Base-by-base conservation (phyloP, 2,888 invertebrate genomes). In the Lepas anatifera region DNA sequence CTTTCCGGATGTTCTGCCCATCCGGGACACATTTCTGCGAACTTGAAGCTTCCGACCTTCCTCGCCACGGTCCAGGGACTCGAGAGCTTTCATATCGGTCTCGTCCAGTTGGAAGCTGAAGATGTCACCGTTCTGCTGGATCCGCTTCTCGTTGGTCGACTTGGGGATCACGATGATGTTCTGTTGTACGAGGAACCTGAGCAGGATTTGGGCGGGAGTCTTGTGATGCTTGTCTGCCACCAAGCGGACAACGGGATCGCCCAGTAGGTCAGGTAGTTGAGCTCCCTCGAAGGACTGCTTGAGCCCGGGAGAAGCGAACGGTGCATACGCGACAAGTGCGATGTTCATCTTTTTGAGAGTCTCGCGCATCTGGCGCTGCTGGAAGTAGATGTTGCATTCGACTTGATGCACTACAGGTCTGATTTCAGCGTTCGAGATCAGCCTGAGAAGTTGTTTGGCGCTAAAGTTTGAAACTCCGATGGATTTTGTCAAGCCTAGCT, bases 381-480 rank as follows among this genome's bases (percentile, higher is more conserved):
- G 92, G 76, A 89, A 87, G 76, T 90, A 87, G 29, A 87, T 84
- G 76, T 93, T 90, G 39, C 89, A 81, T 78, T 94, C 93, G 69
- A 93, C 84, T 73, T 76, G 76, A 70, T 87, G 77, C 79, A 81
- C 82, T 68, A 87, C 84, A 52, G 88, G 91, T 72, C 84, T 85
- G 69, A 90, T 83, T 68, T 80, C 81, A 4, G 85, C 84, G 66
- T 82, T 83, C 37, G 84, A 81, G 52, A 87, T 77, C 70, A 94
- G 80, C 70, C 87, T 83, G 69, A 83, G 81, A 71, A 94, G 83
- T 81, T 95, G 95, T 32, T 83, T 81, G 41, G 81, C 81, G 78
- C 88, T 92, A 78, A 92, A 87, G 79, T 95, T 95, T 0, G 93
- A 95, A 7, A 95, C 78, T 0, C 95, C 95, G 76, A 95, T 90